Percentiles rank a stretch among this genome's conserved stretches.
phyloP scores from a whole-genome alignment of 2,888 invertebrate species.

The Luperina nickerlii region DNA sequence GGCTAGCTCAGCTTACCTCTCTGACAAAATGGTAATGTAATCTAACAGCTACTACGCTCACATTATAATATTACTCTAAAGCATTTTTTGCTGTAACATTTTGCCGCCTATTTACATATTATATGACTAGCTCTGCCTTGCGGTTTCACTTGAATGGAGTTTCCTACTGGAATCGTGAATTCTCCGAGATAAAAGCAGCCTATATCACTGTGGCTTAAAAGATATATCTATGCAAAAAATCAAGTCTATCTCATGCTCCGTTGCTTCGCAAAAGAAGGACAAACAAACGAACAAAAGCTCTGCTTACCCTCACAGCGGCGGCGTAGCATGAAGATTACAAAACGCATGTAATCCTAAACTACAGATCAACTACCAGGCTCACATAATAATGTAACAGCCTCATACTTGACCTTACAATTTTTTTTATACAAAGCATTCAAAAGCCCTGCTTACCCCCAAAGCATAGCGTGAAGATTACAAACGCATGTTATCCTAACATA shows the following conservation, averaged over 20 bases:
- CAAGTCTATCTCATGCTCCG: neutral
- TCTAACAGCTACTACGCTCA: slow-evolving; percentile 11
- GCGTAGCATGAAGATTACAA: neutral
- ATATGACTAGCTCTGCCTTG: neutral
- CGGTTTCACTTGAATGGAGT: neutral
- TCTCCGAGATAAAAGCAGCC: neutral
- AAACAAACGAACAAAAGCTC: neutral
- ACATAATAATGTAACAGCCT: slow-evolving; percentile 16
- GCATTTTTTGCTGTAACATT: neutral
- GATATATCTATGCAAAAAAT: neutral
- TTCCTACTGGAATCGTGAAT: neutral
- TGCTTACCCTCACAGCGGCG: neutral
- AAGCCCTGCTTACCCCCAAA: neutral
- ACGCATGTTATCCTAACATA: slow-evolving; percentile 3
- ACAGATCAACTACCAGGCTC: slow-evolving; percentile 19
- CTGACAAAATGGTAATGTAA: slow-evolving; percentile 27
- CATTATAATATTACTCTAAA: neutral
- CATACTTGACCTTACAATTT: slow-evolving; percentile 40
- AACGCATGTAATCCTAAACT: slow-evolving; percentile 6
- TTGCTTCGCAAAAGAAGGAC: neutral
- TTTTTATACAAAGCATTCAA: neutral
- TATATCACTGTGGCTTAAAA: slow-evolving; percentile 1
- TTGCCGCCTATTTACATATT: neutral
- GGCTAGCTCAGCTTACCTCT: slow-evolving; percentile 24
- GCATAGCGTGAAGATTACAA: neutral